Conservation (phyloP, 2,113 vertebrate species). For the Scortum barcoo region DNA sequence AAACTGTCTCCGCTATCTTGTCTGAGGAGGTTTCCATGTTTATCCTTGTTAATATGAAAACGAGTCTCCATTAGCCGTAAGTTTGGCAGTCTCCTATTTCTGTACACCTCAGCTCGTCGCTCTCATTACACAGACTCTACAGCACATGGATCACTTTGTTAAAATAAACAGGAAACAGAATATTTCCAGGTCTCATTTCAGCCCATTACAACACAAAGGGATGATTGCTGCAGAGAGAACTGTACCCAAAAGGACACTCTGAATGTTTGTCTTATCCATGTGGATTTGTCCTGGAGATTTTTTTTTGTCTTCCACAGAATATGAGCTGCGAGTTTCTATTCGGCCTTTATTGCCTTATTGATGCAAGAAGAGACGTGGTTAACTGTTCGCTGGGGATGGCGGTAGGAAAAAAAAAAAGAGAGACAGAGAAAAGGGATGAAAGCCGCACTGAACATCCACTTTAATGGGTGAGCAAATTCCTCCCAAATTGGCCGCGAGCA, state of each 20-base stretch:
- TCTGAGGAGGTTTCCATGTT: conserved; percentile 7
- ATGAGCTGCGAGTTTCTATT: conserved; percentile 42
- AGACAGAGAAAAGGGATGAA: conserved; percentile 55
- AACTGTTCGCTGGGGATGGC: conserved; percentile 24
- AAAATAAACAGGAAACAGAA: conserved; percentile 40
- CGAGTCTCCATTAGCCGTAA: conserved; percentile 14
- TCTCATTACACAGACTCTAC: conserved; percentile 33
- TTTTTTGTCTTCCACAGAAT: background rate
- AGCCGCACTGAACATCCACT: conserved; percentile 60
- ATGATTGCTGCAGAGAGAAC: conserved; percentile 39
- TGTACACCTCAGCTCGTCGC: background rate
- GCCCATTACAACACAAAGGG: conserved; percentile 51
- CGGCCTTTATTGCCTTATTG: conserved; percentile 56
- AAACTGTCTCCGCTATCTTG: conserved; percentile 29
- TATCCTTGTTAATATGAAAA: conserved; percentile 28
- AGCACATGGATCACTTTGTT: conserved; percentile 34
- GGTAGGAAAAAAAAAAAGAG: background rate
- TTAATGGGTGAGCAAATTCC: conserved; percentile 70
- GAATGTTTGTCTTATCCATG: conserved; percentile 39
- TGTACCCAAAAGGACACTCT: conserved; percentile 9
- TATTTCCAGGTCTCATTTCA: conserved; percentile 58
- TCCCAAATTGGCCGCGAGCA: conserved; percentile 67
- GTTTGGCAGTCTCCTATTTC: conserved; percentile 11
- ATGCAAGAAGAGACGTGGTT: conserved; percentile 45
- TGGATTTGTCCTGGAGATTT: conserved; percentile 14